Percentiles rank a stretch among this genome's conserved stretches.
These are phyloP conservation scores for Mastacembelus armatus DNA, from an alignment of 2,797 vertebrate genomes.

Conservation along the genomic window DNA sequence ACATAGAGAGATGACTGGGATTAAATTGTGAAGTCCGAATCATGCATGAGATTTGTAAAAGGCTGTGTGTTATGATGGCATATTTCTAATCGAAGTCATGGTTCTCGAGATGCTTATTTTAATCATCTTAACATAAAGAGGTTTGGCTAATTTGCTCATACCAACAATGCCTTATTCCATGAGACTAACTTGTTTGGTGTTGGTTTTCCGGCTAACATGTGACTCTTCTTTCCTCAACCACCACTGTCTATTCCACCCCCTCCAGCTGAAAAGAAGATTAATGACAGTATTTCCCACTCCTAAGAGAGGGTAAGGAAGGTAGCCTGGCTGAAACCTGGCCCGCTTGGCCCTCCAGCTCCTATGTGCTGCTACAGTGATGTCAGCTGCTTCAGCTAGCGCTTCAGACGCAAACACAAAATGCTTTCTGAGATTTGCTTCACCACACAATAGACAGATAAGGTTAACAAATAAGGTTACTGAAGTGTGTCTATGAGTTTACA, in stretches of 20 bases:
- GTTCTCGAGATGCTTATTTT: conserved; percentile 24
- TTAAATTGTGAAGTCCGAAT: conserved; percentile 23
- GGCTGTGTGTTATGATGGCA: conserved; percentile 35
- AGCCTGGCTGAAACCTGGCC: conserved; percentile 66
- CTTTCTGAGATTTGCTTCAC: conserved; percentile 46
- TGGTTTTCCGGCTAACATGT: conserved; percentile 80
- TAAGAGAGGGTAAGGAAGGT: conserved; percentile 85
- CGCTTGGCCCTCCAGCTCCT: conserved; percentile 74
- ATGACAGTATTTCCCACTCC: conserved; percentile 83
- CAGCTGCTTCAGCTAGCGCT: conserved; percentile 78
- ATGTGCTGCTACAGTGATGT: conserved; percentile 77
- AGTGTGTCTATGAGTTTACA: background rate
- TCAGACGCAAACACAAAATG: conserved; percentile 51
- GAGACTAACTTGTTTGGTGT: conserved; percentile 77
- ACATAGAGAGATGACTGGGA: conserved; percentile 24
- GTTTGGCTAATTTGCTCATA: conserved; percentile 71
- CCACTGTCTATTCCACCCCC: conserved; percentile 73
- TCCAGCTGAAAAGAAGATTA: conserved; percentile 85
- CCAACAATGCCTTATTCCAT: conserved; percentile 62
- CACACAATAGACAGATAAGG: conserved; percentile 8
- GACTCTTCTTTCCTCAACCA: conserved; percentile 77
- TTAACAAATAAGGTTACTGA: conserved; percentile 8
- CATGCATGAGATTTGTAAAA: conserved; percentile 58
- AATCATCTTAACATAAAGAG: conserved; percentile 58
- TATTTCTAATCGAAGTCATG: conserved; percentile 23